Evolutionary conservation across 2,797 vertebrate species (phyloP).

Genomic region (Cyprinodon diabolis): DNA sequence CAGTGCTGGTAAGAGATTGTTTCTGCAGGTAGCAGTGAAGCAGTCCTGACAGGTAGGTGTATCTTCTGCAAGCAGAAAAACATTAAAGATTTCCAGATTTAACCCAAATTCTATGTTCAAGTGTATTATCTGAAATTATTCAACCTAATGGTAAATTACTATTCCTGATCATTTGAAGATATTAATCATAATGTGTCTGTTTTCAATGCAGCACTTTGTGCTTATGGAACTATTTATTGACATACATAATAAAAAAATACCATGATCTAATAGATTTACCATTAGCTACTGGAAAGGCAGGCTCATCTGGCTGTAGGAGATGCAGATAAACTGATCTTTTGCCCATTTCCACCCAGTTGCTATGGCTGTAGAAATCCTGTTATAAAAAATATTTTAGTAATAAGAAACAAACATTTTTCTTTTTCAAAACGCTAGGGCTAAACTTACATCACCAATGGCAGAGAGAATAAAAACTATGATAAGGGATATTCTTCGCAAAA

Average conservation of each 20-base stretch:
- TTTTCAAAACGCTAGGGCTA: neutral
- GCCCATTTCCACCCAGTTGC: constrained; percentile 92
- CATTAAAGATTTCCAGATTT: neutral
- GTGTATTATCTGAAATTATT: neutral
- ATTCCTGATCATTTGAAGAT: neutral
- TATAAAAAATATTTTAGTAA: neutral
- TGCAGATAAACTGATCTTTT: constrained; percentile 79
- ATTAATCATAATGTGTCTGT: too few species aligned
- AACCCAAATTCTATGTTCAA: neutral
- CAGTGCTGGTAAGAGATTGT: constrained; percentile 78
- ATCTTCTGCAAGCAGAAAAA: constrained; percentile 57
- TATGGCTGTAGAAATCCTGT: constrained; percentile 93
- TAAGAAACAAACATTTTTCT: neutral
- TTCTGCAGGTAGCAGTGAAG: constrained; percentile 80
- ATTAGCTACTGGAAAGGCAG: constrained; percentile 81
- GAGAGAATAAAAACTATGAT: neutral
- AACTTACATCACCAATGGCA: neutral
- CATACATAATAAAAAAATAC: neutral
- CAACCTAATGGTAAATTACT: too few species aligned
- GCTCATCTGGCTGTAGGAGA: constrained; percentile 80
- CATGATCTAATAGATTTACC: constrained; percentile 61
- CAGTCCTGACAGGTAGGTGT: constrained; percentile 86
- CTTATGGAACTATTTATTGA: neutral
- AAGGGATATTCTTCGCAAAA: neutral
- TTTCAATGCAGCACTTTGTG: neutral